Evolutionary conservation across 2,113 vertebrate genomes (phyloP), one percentile per base, ranked within the genome.

Genomic region (Propithecus coquereli): DNA sequence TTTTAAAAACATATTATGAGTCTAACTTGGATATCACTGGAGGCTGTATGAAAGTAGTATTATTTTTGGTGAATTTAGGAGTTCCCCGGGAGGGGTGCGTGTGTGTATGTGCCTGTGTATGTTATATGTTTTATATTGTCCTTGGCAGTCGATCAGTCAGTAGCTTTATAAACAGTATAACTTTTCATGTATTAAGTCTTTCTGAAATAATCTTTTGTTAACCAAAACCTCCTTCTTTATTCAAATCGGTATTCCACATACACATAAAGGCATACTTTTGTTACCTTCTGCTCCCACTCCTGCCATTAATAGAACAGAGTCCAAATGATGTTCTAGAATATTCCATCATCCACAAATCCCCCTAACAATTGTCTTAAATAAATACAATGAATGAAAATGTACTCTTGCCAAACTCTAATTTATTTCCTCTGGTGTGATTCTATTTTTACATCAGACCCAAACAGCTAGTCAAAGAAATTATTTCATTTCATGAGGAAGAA

Each of bases 391-490:
- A 45, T 10, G 3, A 32, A 94, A 83, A 79, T 14, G 74, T 50
- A 73, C 74, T 90, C 18, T 82, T 92, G 22, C 13, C 59, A 95
- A 96, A 92, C 14, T 25, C 18, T 50, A 92, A 85, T 88, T 71
- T 90, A 94, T 30, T 88, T 88, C 23, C 27, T 87, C 13, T 84
- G 2, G 13, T 61, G 1, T 90, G 50, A 95, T 47, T 94, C 13
- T 93, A 57, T 73, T 97, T 94, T 92, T 94, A 70, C 5, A 83
- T 77, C 30, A 93, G 9, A 81, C n/a, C 9, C 18, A 81, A 84
- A 13, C 13, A 93, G 8, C 25, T 94, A 22, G 37, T 87, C 25
- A 76, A 86, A 50, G 13, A 73, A 81, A 90, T 40, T 57, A 76
- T 74, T 86, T 87, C 2, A 83, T 77, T 94, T 80, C 4, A 71